A percentile compares a stretch with the other conserved stretches of the same genome.
Evolutionary conservation across 2,888 invertebrate genomes (phyloP).

Genomic region (Thalpophila matura): DNA sequence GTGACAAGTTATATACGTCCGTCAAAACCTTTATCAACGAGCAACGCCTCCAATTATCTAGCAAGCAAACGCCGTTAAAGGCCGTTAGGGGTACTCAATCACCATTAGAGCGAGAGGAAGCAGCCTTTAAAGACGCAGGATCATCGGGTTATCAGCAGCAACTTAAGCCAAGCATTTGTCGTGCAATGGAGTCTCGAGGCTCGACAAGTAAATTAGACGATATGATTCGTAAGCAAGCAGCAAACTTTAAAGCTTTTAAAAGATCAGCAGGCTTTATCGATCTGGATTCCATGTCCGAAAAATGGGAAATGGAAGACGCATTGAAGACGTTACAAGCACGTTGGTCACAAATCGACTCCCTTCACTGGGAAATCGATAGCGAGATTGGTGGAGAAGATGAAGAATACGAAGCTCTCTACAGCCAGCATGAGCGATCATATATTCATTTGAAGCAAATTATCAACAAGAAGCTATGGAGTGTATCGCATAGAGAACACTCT

Average conservation of each 20-base stretch:
- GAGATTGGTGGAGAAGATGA: background rate
- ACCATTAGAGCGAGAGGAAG: no score
- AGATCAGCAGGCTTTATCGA: no score
- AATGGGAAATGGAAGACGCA: constrained; percentile 11
- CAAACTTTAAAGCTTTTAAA: no score
- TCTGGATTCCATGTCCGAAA: constrained; percentile 4
- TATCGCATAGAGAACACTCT: constrained; percentile 17
- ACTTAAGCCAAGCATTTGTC: no score
- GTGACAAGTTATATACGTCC: background rate
- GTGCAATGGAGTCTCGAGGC: no score
- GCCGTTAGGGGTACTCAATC: background rate
- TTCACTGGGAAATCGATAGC: constrained; percentile 18
- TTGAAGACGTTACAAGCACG: background rate
- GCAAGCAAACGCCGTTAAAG: background rate
- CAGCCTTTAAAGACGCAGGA: background rate
- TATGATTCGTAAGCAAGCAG: no score
- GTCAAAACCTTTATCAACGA: background rate
- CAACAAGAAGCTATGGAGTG: constrained; percentile 26
- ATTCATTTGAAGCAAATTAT: no score
- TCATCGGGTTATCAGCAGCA: background rate
- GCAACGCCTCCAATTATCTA: background rate
- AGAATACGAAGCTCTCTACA: no score
- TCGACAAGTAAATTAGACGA: no score
- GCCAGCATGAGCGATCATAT: no score
- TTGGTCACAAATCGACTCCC: constrained; percentile 4